These are phyloP conservation scores for Noctilio leporinus DNA, from an alignment of 2,113 vertebrate genomes.

Conservation along the genomic window DNA sequence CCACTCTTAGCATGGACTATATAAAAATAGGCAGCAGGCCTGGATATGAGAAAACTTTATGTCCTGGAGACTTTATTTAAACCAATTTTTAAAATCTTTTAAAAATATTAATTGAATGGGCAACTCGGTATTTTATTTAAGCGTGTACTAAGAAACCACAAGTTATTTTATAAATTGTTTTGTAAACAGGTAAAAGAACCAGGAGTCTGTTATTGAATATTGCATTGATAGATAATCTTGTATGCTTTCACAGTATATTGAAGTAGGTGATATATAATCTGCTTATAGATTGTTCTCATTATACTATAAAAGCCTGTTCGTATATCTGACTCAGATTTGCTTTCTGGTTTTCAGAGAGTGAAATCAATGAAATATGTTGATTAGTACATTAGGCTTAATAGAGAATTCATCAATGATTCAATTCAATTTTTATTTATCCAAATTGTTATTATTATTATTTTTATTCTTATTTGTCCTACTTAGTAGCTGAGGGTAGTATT, in stretches of 20 bases:
- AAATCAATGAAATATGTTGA: not conserved
- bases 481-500: not conserved
- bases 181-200: not conserved
- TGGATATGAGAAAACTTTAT: not conserved
- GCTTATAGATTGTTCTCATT: not conserved
- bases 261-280: not conserved
- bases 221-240: not conserved
- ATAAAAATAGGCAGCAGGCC: not conserved
- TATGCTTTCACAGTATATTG: not conserved
- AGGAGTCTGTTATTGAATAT: not conserved
- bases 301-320: not conserved
- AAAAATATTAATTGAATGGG: not conserved
- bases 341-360: not conserved
- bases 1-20: no score
- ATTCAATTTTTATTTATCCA: not conserved
- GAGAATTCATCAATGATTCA: not conserved
- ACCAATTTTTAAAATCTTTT: not conserved
- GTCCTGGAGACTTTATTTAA: not conserved
- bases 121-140: not conserved
- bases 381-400: not conserved
- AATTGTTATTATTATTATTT: not conserved
- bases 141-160: not conserved
- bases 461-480: not conserved
- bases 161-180: not conserved
- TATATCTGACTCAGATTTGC: not conserved